Evolutionary conservation across 2,888 invertebrate species (phyloP), one percentile per base, ranked within the genome.

Genomic region (Pristionchus maxplancki): DNA sequence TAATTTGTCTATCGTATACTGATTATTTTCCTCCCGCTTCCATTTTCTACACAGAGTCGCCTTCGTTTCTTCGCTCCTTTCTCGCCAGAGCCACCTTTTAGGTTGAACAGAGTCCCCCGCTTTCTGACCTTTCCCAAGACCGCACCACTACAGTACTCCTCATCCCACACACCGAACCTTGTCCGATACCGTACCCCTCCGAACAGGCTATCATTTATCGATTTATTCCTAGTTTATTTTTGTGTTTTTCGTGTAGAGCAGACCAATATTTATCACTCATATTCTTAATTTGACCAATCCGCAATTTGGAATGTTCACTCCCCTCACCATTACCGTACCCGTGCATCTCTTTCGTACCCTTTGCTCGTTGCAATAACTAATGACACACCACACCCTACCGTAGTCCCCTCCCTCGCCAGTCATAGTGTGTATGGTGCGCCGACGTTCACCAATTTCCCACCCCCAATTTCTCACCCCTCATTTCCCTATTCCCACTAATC

Each of bases 171-270:
- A 50, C 82, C 78, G 20, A 64, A 20, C n/a, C 85, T 85, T 85
- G 81, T 37, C 64, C 64, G 44, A 37, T 64, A 85, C 85, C 85
- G 85, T 85, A 85, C 31, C 37, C 85, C n/a, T n/a, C 62, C 53
- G 62, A 58, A 64, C 64, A 85, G 85, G 85, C 37, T 85, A 64
- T 6, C 44, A n/a, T 44, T 83, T 83, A 83, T 83, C 53, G 48
- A 40, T 81, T 81, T 81, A 48, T 37, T 24, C 17, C 11, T 34
- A n/a, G 3, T 40, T 78, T 40, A 11, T 6, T 78, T 28, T 40
- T 67, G 78, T n/a, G 13, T 20, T 28, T n/a, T 20, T 50, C 34
- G 82, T 83, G 53, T 83, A 83, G 53, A 50, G 1, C 31, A 13
- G 82, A 83, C 50, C 82, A 83, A 83, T 48, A 81, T 28, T 81